phyloP scores from a whole-genome alignment of 2,888 invertebrate genomes.

The Phengaris arion region DNA sequence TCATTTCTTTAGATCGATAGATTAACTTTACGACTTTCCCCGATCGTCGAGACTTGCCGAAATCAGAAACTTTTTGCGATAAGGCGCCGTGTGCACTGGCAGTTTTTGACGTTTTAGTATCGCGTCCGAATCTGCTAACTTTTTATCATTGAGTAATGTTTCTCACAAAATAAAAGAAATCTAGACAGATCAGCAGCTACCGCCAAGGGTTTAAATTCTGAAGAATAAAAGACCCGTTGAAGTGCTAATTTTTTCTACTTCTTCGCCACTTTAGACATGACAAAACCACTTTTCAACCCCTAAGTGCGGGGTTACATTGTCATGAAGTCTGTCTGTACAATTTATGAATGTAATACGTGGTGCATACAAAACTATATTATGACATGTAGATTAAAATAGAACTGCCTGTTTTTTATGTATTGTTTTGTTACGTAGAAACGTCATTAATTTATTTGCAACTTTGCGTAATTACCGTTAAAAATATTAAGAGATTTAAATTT shows the following conservation, averaged over 20 bases:
- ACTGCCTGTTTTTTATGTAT: not conserved
- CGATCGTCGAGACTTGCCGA: slow-evolving; percentile 1
- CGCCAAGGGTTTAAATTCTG: not conserved
- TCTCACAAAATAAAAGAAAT: not conserved
- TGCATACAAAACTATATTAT: not conserved
- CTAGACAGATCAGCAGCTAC: not conserved
- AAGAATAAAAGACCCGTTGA: not conserved
- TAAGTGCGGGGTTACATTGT: slow-evolving; percentile 7
- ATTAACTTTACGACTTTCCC: slow-evolving; percentile 30
- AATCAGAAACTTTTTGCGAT: slow-evolving; percentile 1
- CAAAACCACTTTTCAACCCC: slow-evolving; percentile 13
- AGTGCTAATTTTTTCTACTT: slow-evolving; percentile 16
- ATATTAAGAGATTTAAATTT: too few species aligned
- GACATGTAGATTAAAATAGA: not conserved
- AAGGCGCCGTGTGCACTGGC: not conserved
- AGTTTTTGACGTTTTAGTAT: not conserved
- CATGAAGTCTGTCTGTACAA: slow-evolving; percentile 5
- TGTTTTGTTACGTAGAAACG: not conserved
- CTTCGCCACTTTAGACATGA: slow-evolving; percentile 4
- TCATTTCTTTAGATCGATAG: slow-evolving; percentile 36
- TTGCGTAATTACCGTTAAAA: too few species aligned
- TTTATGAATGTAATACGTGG: not conserved
- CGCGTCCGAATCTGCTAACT: not conserved
- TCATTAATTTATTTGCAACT: not conserved
- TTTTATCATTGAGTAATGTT: not conserved